Evolutionary conservation across 1,140 invertebrate species (phyloP).

Genomic region (Drosophila sechellia): DNA sequence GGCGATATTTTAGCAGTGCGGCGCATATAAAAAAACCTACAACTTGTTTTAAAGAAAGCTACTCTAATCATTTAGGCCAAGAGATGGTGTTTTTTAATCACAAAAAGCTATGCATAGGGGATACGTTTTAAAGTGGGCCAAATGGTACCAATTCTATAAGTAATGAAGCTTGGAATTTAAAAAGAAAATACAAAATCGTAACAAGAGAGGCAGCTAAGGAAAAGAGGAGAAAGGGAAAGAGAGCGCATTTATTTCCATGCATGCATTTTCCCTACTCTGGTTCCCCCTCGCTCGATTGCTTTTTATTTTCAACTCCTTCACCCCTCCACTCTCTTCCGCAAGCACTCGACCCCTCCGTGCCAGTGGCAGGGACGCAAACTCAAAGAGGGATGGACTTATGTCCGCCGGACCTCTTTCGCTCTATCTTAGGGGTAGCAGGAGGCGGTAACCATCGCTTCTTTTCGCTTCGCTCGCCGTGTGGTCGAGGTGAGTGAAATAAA

Average conservation of each 20-base stretch:
- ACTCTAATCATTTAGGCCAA: too few relatives aligned
- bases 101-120: too few relatives aligned
- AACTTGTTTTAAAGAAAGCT: too few relatives aligned
- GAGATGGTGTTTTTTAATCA: too few relatives aligned
- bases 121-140: too few relatives aligned
- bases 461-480: constrained; percentile 25
- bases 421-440: constrained; percentile 51
- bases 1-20: too few relatives aligned
- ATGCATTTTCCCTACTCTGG: not conserved
- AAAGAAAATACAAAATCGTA: not conserved
- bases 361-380: constrained; percentile 14
- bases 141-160: too few relatives aligned
- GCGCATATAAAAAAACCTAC: too few relatives aligned
- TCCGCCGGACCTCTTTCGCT: constrained; percentile 28
- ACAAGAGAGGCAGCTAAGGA: not conserved
- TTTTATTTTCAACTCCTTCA: constrained; percentile 10
- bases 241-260: not conserved
- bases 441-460: constrained; percentile 41
- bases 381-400: constrained; percentile 35
- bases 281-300: constrained; percentile 1
- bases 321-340: constrained; percentile 1
- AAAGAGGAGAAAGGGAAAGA: not conserved
- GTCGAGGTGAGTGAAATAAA: constrained; percentile 46
- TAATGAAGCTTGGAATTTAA: not conserved
- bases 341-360: constrained; percentile 24